Conservation (phyloP, 1,140 invertebrate species). For the Drosophila mayri region DNA sequence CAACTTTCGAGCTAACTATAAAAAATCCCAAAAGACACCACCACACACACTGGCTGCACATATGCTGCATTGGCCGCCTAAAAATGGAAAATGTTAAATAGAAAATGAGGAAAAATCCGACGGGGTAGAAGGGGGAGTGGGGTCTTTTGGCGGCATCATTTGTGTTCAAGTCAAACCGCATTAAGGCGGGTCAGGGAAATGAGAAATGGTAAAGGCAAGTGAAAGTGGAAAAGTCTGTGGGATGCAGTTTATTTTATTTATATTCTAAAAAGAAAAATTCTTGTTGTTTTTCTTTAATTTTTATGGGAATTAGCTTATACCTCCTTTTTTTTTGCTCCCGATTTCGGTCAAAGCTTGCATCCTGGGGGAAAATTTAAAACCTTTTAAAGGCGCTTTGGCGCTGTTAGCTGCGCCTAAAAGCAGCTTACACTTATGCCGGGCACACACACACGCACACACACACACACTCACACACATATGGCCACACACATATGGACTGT, state of each 20-base stretch:
- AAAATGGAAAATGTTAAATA: conserved; percentile 6
- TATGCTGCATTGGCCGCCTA: conserved; percentile 17
- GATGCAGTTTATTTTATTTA: background rate
- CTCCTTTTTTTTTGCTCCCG: background rate
- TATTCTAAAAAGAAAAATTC: background rate
- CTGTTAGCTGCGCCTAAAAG: conserved; percentile 75
- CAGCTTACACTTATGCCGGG: conserved; percentile 54
- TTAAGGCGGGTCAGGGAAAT: conserved; percentile 64
- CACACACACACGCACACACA: conserved; percentile 20
- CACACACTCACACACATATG: background rate
- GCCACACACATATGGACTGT: conserved; percentile 11
- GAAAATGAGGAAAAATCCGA: conserved; percentile 23
- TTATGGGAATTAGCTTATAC: background rate
- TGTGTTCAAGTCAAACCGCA: conserved; percentile 44
- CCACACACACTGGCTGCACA: background rate
- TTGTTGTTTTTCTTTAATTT: background rate
- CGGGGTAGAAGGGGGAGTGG: too few species aligned
- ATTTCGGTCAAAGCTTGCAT: background rate
- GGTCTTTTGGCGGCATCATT: conserved; percentile 5
- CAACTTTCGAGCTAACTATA: background rate
- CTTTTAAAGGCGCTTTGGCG: conserved; percentile 75
- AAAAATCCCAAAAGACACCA: conserved; percentile 1
- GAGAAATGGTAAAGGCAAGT: conserved; percentile 7
- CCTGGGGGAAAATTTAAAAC: conserved; percentile 50
- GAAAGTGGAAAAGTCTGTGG: conserved; percentile 26